Percentiles rank a stretch among this genome's conserved stretches.
Conservation (phyloP, 2,797 vertebrate species). For the Hafferia zeledoni region DNA sequence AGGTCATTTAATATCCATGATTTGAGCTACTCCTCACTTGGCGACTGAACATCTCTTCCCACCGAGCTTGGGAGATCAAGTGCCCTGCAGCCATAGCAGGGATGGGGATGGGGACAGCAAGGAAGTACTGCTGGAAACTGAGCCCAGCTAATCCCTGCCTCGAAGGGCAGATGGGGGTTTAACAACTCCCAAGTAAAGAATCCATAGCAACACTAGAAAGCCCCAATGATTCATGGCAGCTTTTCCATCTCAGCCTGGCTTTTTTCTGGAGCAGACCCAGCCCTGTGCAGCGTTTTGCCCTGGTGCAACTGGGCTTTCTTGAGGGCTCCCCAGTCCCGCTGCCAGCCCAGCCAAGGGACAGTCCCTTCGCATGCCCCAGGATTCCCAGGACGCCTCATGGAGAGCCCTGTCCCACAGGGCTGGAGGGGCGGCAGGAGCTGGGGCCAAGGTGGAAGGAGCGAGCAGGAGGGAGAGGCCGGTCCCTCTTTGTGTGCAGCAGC, state of each 20-base stretch:
- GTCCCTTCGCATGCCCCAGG: rapidly evolving
- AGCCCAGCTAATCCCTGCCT: not conserved
- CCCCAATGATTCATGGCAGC: not conserved
- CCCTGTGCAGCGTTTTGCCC: rapidly evolving
- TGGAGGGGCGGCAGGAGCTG: not conserved
- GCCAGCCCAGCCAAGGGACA: not conserved
- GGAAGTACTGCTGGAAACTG: not conserved
- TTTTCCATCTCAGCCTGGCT: not conserved
- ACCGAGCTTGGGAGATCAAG: not conserved
- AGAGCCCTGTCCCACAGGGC: not conserved
- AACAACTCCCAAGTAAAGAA: not conserved
- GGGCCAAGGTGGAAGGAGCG: not conserved
- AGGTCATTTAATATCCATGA: not conserved
- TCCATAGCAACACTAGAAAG: not conserved
- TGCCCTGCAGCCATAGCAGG: not conserved
- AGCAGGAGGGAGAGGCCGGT: not conserved
- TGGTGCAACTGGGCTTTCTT: rapidly evolving
- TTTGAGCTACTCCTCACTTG: not conserved
- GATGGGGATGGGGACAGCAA: not conserved
- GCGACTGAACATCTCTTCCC: not conserved
- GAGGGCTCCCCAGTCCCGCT: rapidly evolving
- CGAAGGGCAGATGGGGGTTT: not conserved
- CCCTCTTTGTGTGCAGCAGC: slow-evolving; percentile 12
- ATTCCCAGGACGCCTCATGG: not conserved
- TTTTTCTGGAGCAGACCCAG: not conserved